Conservation (phyloP, 2,888 invertebrate genomes). For the Exephanes ischioxanthus region DNA sequence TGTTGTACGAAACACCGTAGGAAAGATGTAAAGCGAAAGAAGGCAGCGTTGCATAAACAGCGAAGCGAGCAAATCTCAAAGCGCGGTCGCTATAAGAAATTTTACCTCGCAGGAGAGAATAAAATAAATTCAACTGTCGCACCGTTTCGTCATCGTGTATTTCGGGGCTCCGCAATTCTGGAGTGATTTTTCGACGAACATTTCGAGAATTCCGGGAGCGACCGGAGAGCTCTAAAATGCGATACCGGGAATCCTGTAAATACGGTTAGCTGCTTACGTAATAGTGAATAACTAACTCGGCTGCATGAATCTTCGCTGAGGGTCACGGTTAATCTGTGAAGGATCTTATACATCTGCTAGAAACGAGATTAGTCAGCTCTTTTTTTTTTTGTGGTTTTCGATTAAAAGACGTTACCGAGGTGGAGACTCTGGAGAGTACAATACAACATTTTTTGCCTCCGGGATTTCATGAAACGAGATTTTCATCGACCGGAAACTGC, state of each 20-base stretch:
- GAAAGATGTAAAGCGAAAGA: conserved; percentile 37
- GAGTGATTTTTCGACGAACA: background rate
- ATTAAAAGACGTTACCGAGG: background rate
- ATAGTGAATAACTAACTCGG: conserved; percentile 31
- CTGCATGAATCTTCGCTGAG: background rate
- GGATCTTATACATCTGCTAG: background rate
- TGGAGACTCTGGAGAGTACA: background rate
- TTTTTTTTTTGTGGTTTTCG: background rate
- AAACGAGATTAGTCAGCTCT: conserved; percentile 7
- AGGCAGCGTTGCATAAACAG: conserved; percentile 49
- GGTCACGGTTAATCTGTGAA: conserved; percentile 30
- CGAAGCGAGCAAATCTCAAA: conserved; percentile 34
- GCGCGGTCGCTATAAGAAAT: conserved; percentile 32
- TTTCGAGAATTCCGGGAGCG: background rate
- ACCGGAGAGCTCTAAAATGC: background rate
- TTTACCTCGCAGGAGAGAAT: conserved; percentile 32
- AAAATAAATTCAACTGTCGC: conserved; percentile 34
- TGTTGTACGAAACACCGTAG: background rate
- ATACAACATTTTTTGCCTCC: conserved; percentile 6
- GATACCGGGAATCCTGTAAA: background rate
- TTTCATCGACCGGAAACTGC: background rate
- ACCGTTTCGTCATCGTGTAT: background rate
- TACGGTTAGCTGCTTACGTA: background rate
- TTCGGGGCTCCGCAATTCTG: background rate
- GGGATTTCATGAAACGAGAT: background rate